Evolutionary conservation across 1,140 invertebrate species (phyloP), one percentile per base, ranked within the genome.

Genomic region (Liolophura sinensis): DNA sequence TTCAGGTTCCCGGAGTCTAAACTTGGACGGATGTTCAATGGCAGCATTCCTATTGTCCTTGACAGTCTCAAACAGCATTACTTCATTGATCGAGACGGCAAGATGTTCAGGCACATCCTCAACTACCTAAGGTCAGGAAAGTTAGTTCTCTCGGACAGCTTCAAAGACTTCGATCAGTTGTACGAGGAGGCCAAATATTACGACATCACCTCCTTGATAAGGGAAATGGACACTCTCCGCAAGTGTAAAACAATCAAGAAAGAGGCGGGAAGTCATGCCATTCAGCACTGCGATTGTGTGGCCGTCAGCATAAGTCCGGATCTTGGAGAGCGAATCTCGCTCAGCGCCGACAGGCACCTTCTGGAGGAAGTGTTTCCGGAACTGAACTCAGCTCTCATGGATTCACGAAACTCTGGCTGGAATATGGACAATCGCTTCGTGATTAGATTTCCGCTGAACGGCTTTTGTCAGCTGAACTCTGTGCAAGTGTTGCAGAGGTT

Each of bases 61-160:
- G 96, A 98, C 80, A 95, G 93, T 6, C 85, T 98, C 72, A 98
- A 98, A 82, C 96, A 98, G 81, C 96, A 98, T 80, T 98, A 98
- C 84, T 98, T 98, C 87, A 97, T 98, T 72, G 96, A 98, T 86
- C 88, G 95, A 67, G 95, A 97, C 78, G 95, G 95, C 0, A 92
- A 91, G 58, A 95, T 97, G 93, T 98, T 97, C 85, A 89, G 95
- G 22, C 94, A 97, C 83, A 93, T 98, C 77, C 87, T 98, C 27
- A 98, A 98, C 86, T 98, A 95, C 84, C 91, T 98, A 89, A 88
- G 96, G 73, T 96, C 95, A 82, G 92, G 92, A 48, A 89, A 90
- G 74, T 88, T 97, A 51, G 85, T 95, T 56, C 89, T 98, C 76
- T 94, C 95, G 0, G 90, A 92, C 6, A 90, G 94, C 79, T 98